Conservation (phyloP, 2,113 vertebrate genomes). For the Strigops habroptila region DNA sequence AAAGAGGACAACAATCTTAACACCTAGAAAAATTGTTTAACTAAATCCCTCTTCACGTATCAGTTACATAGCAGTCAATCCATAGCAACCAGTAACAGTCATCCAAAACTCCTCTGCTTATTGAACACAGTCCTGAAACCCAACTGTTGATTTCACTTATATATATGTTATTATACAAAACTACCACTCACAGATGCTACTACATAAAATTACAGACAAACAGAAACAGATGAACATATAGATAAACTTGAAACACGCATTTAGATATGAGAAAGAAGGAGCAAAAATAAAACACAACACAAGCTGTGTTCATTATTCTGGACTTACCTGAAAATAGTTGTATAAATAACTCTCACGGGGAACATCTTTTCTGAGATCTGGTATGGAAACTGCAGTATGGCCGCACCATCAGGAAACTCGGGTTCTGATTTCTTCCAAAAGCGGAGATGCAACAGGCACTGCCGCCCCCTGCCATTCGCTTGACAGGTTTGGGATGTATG, state of each 20-base stretch:
- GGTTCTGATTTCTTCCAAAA: neutral
- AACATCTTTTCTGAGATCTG: neutral
- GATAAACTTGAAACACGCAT: rapidly evolving
- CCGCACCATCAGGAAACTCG: neutral
- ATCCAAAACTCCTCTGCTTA: neutral
- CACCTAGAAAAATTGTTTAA: neutral
- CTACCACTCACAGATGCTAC: slow-evolving; percentile 8
- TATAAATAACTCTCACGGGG: neutral
- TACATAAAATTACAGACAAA: slow-evolving; percentile 33
- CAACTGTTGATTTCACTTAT: slow-evolving; percentile 27
- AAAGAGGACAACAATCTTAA: neutral
- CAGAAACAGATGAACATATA: slow-evolving; percentile 19
- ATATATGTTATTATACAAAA: neutral
- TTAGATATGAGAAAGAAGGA: neutral
- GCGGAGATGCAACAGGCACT: neutral
- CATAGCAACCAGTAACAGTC: neutral
- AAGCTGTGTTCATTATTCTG: neutral
- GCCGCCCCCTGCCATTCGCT: neutral
- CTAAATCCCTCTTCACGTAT: neutral
- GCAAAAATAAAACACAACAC: neutral
- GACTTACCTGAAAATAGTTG: neutral
- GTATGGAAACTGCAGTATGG: neutral
- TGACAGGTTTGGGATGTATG: neutral
- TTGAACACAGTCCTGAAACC: neutral
- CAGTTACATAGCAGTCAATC: neutral